Conservation (phyloP, 2,113 vertebrate genomes). For the Melospiza georgiana region DNA sequence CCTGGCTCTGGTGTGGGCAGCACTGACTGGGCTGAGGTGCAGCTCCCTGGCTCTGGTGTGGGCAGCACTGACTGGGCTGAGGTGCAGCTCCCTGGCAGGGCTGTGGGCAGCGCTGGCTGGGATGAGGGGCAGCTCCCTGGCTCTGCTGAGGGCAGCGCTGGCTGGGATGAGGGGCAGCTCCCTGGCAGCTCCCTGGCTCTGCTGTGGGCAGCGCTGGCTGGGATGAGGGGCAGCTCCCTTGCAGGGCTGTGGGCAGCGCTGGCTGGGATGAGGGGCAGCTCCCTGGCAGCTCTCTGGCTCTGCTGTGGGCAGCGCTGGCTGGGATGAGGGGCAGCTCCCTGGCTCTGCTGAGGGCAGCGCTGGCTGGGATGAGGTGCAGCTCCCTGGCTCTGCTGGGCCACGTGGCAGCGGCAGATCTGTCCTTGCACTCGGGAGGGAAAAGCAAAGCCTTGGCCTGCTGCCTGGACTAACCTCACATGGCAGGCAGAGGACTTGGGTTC, state of each 20-base stretch:
- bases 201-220: not conserved
- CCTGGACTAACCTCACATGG: slow-evolving; percentile 67
- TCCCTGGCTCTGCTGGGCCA: slow-evolving; percentile 38
- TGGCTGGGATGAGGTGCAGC: slow-evolving; percentile 17
- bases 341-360: not conserved
- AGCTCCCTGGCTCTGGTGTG: not conserved
- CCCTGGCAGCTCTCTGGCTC: too few relatives aligned
- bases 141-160: not conserved
- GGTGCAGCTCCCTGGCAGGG: not conserved
- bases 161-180: too few relatives aligned
- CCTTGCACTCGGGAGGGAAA: slow-evolving; percentile 61
- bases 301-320: too few relatives aligned
- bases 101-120: not conserved
- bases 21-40: too few relatives aligned
- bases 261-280: too few relatives aligned
- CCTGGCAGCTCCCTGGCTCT: too few relatives aligned
- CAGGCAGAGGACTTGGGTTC: slow-evolving; percentile 49
- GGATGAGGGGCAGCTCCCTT: too few relatives aligned
- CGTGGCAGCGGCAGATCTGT: slow-evolving; percentile 65
- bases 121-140: too few relatives aligned
- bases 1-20: not conserved
- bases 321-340: too few relatives aligned
- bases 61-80: not conserved
- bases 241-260: too few relatives aligned
- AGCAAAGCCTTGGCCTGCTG: slow-evolving; percentile 66